Evolutionary conservation across 2,797 vertebrate species (phyloP), one percentile per base, ranked within the genome.

Genomic region (Intellagama lesueurii): DNA sequence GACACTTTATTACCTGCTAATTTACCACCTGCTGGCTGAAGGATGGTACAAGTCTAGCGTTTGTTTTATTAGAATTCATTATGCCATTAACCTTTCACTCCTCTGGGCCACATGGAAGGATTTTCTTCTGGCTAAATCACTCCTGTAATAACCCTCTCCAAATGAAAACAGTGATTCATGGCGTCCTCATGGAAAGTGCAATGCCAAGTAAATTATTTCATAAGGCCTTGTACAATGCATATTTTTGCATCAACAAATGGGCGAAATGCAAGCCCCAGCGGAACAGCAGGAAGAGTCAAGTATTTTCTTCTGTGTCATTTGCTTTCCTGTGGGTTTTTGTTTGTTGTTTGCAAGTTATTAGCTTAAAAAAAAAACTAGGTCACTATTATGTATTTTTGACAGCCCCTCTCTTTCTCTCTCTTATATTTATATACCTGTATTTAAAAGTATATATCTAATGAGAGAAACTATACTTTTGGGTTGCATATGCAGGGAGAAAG

Each of bases 21-120:
- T 97, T 96, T 96, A 94, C 95, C 93, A 95, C 95, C 94, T 24
- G 78, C 91, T 94, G 93, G 66, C 90, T 94, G 93, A 96, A 94
- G 95, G 89, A 94, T 94, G 85, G 87, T 28, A 49, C 90, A 94
- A 94, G 72, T 91, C 91, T 93, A 91, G 88, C 95, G 80, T 95
- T 96, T 96, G 92, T 95, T 97, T 96, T 95, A 91, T 90, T 94
- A 92, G 91, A 96, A 94, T 95, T 96, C 90, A 95, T 96, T 95
- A 95, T 90, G 70, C 88, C 88, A 94, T 96, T 97, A 95, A 95
- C 94, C 91, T 97, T 96, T 96, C 87, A 81, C 87, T 95, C 88
- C 81, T 92, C 83, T 81, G 82, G 92, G 86, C 92, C 92, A 93
- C 0, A 17, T 90, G 89, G 88, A 95, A 92, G 92, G 86, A 89